phyloP scores from a whole-genome alignment of 2,113 vertebrate species.

The Sorex fumeus region DNA sequence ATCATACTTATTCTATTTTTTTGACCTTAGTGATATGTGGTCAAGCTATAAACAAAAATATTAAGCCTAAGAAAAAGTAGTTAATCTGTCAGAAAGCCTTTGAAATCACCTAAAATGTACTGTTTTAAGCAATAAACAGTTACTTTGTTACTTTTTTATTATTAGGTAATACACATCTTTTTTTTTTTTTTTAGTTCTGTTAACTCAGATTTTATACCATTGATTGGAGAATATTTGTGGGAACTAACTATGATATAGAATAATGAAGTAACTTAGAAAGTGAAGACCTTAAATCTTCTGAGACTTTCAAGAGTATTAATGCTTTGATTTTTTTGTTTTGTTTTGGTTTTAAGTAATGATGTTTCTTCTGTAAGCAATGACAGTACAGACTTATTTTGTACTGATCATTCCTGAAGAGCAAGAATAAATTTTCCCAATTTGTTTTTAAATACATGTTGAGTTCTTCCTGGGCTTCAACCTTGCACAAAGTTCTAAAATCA shows the following conservation, averaged over 20 bases:
- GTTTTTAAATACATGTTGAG: background rate
- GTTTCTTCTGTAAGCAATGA: background rate
- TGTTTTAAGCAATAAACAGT: constrained; percentile 15
- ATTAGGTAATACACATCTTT: too few relatives aligned
- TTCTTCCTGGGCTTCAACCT: background rate
- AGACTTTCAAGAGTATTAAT: background rate
- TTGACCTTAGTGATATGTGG: background rate
- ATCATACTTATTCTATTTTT: background rate
- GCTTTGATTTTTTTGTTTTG: background rate
- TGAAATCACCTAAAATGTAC: background rate
- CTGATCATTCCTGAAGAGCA: background rate
- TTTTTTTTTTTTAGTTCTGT: too few relatives aligned
- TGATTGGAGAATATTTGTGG: background rate
- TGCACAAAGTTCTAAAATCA: background rate
- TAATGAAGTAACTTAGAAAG: background rate
- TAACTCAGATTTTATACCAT: background rate
- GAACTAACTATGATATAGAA: background rate
- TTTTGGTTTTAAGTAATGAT: background rate
- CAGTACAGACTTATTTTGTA: background rate
- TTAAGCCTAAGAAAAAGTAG: background rate
- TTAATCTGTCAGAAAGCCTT: constrained; percentile 8
- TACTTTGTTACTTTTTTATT: too few relatives aligned
- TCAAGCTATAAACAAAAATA: background rate
- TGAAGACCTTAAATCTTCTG: too few relatives aligned
- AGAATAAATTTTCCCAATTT: background rate